Evolutionary conservation across 1,140 invertebrate genomes (phyloP), one percentile per base, ranked within the genome.

Genomic region (Drosophila ficusphila): DNA sequence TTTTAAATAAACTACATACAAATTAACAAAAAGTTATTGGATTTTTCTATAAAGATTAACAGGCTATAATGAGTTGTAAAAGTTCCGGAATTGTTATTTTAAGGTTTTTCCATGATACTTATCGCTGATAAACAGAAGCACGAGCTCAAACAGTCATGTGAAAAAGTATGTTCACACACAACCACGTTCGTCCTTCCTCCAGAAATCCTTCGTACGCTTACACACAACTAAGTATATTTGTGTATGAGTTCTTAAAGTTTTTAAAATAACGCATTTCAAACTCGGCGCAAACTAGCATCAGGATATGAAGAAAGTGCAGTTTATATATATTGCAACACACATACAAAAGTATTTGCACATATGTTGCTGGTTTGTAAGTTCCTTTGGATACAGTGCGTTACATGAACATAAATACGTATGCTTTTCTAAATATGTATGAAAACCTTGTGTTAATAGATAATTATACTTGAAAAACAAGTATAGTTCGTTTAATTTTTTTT

Each of bases 301-400:
- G 79, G 70, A 83, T 83, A 75, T 79, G 69, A 79, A 74, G 79
- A 70, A 85, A 79, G 67, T 65, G 64, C 69, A 75, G 18, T 48
- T 52, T 52, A 67, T 67, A 67, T 49, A 46, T 36, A n/a, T n/a
- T n/a, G n/a, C 4, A 41, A 25, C 41, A 34, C 61, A 39, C 56
- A 46, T 25, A 44, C 38, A 34, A 16, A 33, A 65, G 29, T 49
- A 42, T 41, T 39, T 18, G 21, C 25, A 31, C 34, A 65, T 41
- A 38, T 29, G 57, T 16, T 38, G 9, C 2, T n/a, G 4, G 21
- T 12, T 54, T 8, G 49, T 39, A 25, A 14, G 18, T 33, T 11
- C 4, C 2, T 56, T 8, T 8, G n/a, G 8, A 21, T 34, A 54
- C 54, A 58, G 54, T 58, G 29, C 12, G 29, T 5, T 11, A 7